Percentiles rank a stretch among this genome's conserved stretches.
Conservation (phyloP, 2,888 invertebrate genomes). For the Choreutis nemorana region DNA sequence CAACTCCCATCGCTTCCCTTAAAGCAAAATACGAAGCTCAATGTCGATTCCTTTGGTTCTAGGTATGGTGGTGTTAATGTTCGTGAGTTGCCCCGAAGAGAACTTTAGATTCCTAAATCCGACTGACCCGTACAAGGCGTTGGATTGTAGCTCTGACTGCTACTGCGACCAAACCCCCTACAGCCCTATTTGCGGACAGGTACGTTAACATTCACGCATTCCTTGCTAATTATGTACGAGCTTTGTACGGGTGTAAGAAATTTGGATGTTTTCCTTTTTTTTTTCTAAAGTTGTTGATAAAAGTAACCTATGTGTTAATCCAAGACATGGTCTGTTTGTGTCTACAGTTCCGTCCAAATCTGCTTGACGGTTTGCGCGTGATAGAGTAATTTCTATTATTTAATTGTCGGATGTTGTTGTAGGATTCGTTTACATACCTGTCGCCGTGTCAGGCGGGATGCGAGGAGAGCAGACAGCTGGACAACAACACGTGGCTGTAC, state of each 20-base stretch:
- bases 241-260: too few relatives aligned
- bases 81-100: conserved; percentile 88
- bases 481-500: conserved; percentile 52
- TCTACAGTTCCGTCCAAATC: too few relatives aligned
- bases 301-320: too few relatives aligned
- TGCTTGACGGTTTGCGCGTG: too few relatives aligned
- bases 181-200: conserved; percentile 83
- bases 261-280: too few relatives aligned
- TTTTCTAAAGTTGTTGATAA: too few relatives aligned
- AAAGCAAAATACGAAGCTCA: too few relatives aligned
- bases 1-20: too few relatives aligned
- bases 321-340: too few relatives aligned
- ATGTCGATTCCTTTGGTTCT: conserved; percentile 15
- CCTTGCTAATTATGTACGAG: background rate
- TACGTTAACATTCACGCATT: conserved; percentile 15
- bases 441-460: conserved; percentile 93
- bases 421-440: conserved; percentile 82
- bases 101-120: conserved; percentile 74
- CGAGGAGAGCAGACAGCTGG: conserved; percentile 37
- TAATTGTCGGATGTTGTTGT: conserved; percentile 2
- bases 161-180: conserved; percentile 80
- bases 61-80: conserved; percentile 87
- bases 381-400: too few relatives aligned
- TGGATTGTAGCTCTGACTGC: conserved; percentile 72
- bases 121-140: conserved; percentile 14